Base-by-base conservation (phyloP, 2,113 vertebrate genomes). In the Antigone vipio region DNA sequence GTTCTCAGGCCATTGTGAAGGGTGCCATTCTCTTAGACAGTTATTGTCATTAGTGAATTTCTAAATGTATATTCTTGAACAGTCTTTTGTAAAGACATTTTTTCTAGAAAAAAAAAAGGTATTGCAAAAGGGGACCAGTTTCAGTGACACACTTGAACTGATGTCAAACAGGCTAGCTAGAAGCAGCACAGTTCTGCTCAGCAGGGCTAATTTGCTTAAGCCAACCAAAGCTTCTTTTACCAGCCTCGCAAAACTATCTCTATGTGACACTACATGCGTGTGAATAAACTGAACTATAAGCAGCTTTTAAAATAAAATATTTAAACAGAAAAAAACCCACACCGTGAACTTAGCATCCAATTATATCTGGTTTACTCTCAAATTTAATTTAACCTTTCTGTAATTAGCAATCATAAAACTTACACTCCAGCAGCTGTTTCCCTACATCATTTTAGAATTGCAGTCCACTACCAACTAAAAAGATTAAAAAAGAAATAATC, bases 211-310 rank as follows among this genome's bases (percentile, higher is more conserved):
- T 49, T 81, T 68, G 14, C 42, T 44, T 85, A 44, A 35, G 21
- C 30, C 55, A 78, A 44, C 8, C 21, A 63, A 63, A 59, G 17
- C 0, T 0, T 7, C 32, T 82, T 84, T 44, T 55, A 69, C 32
- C 11, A 59, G 12, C 5, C 26, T 40, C 55, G 45, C 32, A 64
- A 74, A 89, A 29, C 30, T 21, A 7, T 18, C 17, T 58, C 44
- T 34, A 5, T 32, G 38, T 35, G 10, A 9, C 12, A 23, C 10
- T 32, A 13, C 0, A 0, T 19, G 4, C 13, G 32, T 58, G 30
- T 26, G 16, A 81, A 42, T 35, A 73, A 68, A 49, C 1, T 6
- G 26, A 81, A 42, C 11, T 30, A 12, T 9, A 45, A 72, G 22
- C 26, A 87, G 35, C 29, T 21, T 53, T 2, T 62, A 38, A 89